Evolutionary conservation across 2,888 invertebrate species (phyloP).

Genomic region (Trachelus troglodyta): DNA sequence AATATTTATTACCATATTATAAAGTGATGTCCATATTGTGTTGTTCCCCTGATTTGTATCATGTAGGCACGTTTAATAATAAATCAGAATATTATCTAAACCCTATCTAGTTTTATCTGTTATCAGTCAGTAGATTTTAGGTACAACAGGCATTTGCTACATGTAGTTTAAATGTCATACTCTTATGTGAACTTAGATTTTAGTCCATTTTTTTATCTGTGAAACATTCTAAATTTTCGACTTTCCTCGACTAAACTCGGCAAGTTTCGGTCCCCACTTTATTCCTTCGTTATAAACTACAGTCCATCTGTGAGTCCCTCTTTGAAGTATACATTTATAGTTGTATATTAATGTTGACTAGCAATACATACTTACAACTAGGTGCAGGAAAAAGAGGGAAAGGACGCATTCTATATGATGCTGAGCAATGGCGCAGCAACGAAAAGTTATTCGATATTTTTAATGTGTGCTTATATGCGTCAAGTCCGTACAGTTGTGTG

Average conservation of each 20-base stretch:
- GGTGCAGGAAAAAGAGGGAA: not conserved
- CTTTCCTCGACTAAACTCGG: not conserved
- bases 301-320: too few species aligned
- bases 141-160: not conserved
- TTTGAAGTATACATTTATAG: not conserved
- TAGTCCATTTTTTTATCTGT: not conserved
- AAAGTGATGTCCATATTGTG: slow-evolving; percentile 58
- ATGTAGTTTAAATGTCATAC: not conserved
- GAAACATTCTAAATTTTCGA: not conserved
- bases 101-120: slow-evolving; percentile 1
- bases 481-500: not conserved
- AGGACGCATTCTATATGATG: not conserved
- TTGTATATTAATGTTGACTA: not conserved
- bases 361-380: not conserved
- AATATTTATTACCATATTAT: slow-evolving; percentile 58
- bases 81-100: slow-evolving; percentile 61
- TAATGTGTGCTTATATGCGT: not conserved
- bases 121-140: not conserved
- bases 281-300: too few species aligned
- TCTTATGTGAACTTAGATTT: too few species aligned
- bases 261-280: not conserved
- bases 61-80: slow-evolving; percentile 64
- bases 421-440: not conserved
- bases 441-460: not conserved
- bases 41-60: slow-evolving; percentile 61